Evolutionary conservation across 2,113 vertebrate genomes (phyloP).

Genomic region (Accipiter virgatus): DNA sequence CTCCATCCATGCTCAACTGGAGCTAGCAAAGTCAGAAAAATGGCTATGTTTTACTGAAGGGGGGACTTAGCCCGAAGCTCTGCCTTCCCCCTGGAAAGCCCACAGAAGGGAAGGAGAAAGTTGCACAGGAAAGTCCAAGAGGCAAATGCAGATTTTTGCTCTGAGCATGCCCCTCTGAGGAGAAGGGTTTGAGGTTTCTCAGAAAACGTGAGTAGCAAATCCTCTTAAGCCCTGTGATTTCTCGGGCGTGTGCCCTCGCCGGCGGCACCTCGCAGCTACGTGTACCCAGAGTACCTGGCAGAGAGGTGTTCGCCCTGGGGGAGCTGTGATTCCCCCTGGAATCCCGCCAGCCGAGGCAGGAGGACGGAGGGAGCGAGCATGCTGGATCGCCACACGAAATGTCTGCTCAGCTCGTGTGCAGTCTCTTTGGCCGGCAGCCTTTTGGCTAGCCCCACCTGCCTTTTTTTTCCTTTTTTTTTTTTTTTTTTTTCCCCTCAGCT

Average conservation of each 20-base stretch:
- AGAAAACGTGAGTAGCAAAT: not conserved
- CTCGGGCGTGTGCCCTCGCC: not conserved
- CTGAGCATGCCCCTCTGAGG: not conserved
- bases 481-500: not conserved
- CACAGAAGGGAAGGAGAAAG: not conserved
- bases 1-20: fast-evolving
- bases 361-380: not conserved
- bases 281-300: not conserved
- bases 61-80: not conserved
- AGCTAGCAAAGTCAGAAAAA: not conserved
- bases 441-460: constrained; percentile 18
- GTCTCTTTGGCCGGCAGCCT: not conserved
- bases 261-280: fast-evolving
- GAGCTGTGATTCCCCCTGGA: not conserved
- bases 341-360: not conserved
- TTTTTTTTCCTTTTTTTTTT: not conserved
- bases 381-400: not conserved
- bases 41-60: not conserved
- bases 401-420: constrained; percentile 34
- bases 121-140: not conserved
- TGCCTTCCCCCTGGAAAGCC: not conserved
- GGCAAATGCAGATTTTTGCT: not conserved
- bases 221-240: not conserved
- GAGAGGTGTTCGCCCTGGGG: not conserved
- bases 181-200: not conserved